Evolutionary conservation across 2,888 invertebrate genomes (phyloP).

Genomic region (Caenorhabditis sp.): DNA sequence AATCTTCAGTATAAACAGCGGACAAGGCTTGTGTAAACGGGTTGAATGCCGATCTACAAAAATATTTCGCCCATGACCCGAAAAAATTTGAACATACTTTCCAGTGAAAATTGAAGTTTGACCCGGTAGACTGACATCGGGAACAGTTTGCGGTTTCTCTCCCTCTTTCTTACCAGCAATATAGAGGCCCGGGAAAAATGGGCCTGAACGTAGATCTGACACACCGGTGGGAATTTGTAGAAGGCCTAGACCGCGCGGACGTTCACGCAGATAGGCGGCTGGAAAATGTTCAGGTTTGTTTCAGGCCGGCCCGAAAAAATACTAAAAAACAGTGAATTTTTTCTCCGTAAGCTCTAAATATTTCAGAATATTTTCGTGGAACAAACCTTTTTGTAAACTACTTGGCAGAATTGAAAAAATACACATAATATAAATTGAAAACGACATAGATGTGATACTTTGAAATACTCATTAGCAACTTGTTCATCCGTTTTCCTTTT

Average conservation of each 20-base stretch:
- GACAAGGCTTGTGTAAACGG: conserved; percentile 62
- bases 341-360: too few relatives aligned
- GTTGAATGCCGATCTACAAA: conserved; percentile 58
- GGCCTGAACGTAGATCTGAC: conserved; percentile 59
- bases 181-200: conserved; percentile 58
- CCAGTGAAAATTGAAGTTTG: conserved; percentile 57
- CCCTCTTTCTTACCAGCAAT: conserved; percentile 63
- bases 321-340: not conserved
- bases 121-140: conserved; percentile 61
- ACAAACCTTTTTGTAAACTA: too few relatives aligned
- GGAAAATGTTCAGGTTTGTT: conserved; percentile 6
- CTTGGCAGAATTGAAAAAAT: too few relatives aligned
- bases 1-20: conserved; percentile 61
- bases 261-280: conserved; percentile 57
- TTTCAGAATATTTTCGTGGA: too few relatives aligned
- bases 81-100: conserved; percentile 36
- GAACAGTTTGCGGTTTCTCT: conserved; percentile 56
- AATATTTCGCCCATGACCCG: not conserved
- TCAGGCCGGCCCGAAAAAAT: not conserved
- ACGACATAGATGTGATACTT: too few relatives aligned
- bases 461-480: too few relatives aligned
- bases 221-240: conserved; percentile 61
- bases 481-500: too few relatives aligned
- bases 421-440: too few relatives aligned
- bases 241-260: conserved; percentile 59